A percentile compares a stretch with the other conserved stretches of the same genome.
Evolutionary conservation across 2,797 vertebrate genomes (phyloP).

Genomic region (Silurus lanzhouensis): DNA sequence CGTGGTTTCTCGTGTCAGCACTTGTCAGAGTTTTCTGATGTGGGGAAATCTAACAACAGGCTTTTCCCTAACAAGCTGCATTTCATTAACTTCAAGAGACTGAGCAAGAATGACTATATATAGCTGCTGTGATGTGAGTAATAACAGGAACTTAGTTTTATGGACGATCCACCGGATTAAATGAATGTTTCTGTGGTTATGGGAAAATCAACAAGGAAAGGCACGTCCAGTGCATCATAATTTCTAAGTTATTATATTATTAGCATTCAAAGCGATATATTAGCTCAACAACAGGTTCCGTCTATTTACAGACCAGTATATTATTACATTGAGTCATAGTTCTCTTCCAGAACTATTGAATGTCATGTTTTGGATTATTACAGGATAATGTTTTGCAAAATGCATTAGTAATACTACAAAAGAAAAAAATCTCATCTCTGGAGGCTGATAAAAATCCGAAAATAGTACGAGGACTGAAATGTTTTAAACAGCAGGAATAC

Average conservation of each 20-base stretch:
- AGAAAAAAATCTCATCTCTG: not conserved
- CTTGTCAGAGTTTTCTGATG: not conserved
- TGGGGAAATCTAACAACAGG: not conserved
- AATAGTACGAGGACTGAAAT: not conserved
- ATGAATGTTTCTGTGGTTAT: not conserved
- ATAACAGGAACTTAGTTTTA: not conserved
- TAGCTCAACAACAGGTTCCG: not conserved
- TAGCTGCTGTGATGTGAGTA: not conserved
- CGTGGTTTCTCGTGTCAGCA: not conserved
- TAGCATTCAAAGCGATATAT: not conserved
- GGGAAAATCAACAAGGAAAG: not conserved
- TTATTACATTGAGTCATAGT: not conserved
- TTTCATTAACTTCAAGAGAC: not conserved
- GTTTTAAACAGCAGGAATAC: constrained; percentile 12
- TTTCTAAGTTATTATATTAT: not conserved
- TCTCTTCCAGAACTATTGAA: not conserved
- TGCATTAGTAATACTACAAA: not conserved
- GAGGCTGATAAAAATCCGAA: constrained; percentile 2
- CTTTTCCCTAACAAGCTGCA: not conserved
- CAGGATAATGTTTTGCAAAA: not conserved
- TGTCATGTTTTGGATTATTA: not conserved
- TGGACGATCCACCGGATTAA: not conserved
- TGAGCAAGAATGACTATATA: not conserved
- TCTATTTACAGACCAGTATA: not conserved
- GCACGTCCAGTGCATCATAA: not conserved